Conservation (phyloP, 2,797 vertebrate genomes). For the Tangara arthus region DNA sequence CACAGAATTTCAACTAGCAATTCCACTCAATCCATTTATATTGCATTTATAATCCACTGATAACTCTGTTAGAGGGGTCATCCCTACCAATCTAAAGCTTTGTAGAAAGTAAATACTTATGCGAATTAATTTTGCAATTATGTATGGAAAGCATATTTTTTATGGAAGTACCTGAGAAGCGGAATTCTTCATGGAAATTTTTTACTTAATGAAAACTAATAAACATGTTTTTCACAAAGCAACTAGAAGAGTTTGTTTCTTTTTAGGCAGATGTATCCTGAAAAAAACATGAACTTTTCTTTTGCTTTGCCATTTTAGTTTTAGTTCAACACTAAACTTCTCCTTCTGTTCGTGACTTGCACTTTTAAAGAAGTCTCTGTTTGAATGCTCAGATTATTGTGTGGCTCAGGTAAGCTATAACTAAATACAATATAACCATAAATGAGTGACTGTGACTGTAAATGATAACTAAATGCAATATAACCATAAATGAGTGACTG, state of each 20-base stretch:
- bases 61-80: not conserved
- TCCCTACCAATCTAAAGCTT: not conserved
- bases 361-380: not conserved
- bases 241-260: not conserved
- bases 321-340: not conserved
- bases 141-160: not conserved
- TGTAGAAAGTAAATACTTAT: not conserved
- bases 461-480: not conserved
- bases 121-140: not conserved
- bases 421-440: not conserved
- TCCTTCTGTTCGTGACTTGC: not conserved
- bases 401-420: not conserved
- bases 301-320: not conserved
- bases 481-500: not conserved
- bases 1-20: not conserved
- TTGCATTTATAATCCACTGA: not conserved
- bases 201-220: not conserved
- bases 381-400: not conserved
- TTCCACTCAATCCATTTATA: not conserved
- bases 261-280: not conserved
- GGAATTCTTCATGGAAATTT: not conserved
- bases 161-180: not conserved
- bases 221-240: not conserved
- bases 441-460: not conserved
- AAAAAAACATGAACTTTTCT: not conserved